phyloP scores from a whole-genome alignment of 2,888 invertebrate genomes.

The Eristalis intricaria region DNA sequence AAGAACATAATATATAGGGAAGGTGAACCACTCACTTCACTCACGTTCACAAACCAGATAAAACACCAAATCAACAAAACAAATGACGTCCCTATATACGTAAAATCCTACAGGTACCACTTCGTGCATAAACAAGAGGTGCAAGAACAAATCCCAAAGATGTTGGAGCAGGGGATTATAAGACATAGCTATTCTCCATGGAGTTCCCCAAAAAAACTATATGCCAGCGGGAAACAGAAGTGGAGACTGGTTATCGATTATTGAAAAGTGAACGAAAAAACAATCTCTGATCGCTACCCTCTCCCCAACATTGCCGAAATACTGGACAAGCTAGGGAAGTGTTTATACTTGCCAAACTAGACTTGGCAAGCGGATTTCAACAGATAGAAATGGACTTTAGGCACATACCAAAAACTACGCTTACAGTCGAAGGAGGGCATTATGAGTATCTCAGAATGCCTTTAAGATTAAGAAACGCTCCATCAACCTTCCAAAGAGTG shows the following conservation, averaged over 20 bases:
- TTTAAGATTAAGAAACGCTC: not conserved
- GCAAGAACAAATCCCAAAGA: not conserved
- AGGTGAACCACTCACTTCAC: constrained; percentile 2
- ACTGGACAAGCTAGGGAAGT: not conserved
- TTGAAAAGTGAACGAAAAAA: constrained; percentile 22
- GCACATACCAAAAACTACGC: not conserved
- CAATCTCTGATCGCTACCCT: not conserved
- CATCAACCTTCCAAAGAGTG: no score
- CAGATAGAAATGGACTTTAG: not conserved
- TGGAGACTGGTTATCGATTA: constrained; percentile 16
- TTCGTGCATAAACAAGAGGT: constrained; percentile 16
- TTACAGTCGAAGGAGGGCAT: not conserved
- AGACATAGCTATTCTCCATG: no score
- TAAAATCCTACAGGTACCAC: constrained; percentile 6
- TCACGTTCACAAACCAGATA: not conserved
- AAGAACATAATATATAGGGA: constrained; percentile 1
- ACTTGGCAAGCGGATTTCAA: not conserved
- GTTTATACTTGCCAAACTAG: not conserved
- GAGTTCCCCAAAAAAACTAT: no score
- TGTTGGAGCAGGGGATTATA: no score
- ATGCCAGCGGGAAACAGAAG: no score
- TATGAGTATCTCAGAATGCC: not conserved
- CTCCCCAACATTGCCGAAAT: not conserved
- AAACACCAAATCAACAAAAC: constrained; percentile 4
- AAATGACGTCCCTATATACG: not conserved